Base-by-base conservation (phyloP, 2,797 vertebrate species). In the Labroides dimidiatus region DNA sequence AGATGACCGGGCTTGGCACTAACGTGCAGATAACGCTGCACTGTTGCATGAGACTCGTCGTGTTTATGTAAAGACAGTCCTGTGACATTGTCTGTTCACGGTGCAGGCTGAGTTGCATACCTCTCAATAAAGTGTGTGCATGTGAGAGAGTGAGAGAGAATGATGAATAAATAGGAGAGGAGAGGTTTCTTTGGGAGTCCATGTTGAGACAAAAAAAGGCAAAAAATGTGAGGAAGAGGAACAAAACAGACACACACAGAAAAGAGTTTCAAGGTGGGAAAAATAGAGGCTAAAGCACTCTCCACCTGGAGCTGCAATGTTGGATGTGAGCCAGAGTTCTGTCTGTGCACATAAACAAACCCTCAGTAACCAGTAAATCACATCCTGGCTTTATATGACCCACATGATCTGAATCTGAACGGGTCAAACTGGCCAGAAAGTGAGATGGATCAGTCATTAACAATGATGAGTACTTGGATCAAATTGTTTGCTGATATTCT, bases 1-100 rank as follows among this genome's bases (percentile, higher is more conserved):
- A 54, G 37, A 72, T 74, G 66, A 85, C 85, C 51, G 61, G 52
- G 57, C 65, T 78, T 69, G 55, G 80, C 66, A 68, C 52, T 51
- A 63, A 55, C 55, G 68, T 76, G 51, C 72, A 49, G 52, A 59
- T 75, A 53, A 59, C 2, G 9, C 21, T 10, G 71, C 69, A 33
- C 56, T 57, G 53, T 49, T 62, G 50, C 64, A 79, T 80, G 80
- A 84, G 80, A 78, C 69, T 78, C 49, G 16, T 10, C 72, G 61
- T 69, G 81, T 87, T 82, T 84, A 82, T 77, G 78, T 83, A 62
- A 82, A 84, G 69, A 72, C 77, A 81, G 61, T 73, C 67, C 69
- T 75, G 69, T 55, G 75, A 59, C 55, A 67, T n/a, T 51, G 41
- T 50, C 54, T 76, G 41, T 49, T 80, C 71, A 54, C 39, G 56